Base-by-base conservation (phyloP, 2,797 vertebrate genomes). In the Pampus argenteus region DNA sequence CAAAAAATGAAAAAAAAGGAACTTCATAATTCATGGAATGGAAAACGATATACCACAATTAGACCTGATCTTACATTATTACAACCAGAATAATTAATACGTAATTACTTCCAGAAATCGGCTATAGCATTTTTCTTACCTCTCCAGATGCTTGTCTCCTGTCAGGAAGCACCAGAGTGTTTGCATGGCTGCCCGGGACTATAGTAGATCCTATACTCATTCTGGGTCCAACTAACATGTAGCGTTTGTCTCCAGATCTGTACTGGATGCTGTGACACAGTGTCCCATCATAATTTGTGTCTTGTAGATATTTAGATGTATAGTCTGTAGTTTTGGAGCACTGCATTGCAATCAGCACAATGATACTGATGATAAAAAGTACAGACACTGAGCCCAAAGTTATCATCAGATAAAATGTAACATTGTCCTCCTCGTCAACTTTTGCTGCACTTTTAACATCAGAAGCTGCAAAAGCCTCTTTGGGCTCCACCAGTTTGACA, bases 181-280 rank as follows among this genome's bases (percentile, higher is more conserved):
- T 90, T 79, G 63, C 50, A n/a, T 54, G 63, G 38, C 63, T 66
- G 18, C 63, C 63, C 2, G 63, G 63, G 8, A 54, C 63, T 62
- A 89, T 70, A 26, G 67, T 80, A 66, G 83, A 89, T 26, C 82
- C 85, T 22, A 86, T 82, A 72, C 87, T 91, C 83, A 87, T 88
- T 44, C 79, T 87, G 38, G 81, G 86, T 83, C 81, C 83, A 74
- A 88, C 85, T 54, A 89, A 58, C 78, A 90, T 88, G 83, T 88
- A 88, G 0, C 80, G 81, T 36, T 89, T 90, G 38, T 91, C 79
- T 68, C 85, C 88, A 52, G 79, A 87, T 90, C 83, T 86, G 60
- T 88, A 91, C 62, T 89, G 86, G 66, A 89, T 88, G 76, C 86
- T 89, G 78, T 90, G 83, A 49, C 82, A 87, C 38, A 86, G n/a